A percentile compares a stretch with the other conserved stretches of the same genome.
Evolutionary conservation across 92 coral and sea anemone species (phyloP).

Genomic region (Virgularia gustaviana): DNA sequence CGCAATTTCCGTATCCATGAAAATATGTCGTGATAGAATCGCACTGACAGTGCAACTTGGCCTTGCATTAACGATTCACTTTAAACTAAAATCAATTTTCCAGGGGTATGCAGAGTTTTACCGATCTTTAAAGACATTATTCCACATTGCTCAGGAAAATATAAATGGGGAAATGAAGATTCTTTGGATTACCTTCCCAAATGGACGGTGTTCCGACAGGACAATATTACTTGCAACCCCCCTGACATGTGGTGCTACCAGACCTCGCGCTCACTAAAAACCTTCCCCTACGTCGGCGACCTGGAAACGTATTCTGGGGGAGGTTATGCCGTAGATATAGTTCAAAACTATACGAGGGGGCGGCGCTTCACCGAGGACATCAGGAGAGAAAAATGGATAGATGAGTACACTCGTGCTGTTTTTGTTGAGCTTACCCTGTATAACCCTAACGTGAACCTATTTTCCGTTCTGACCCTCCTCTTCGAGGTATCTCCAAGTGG

Average conservation of each 20-base stretch:
- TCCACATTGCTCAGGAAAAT: conserved; percentile 54
- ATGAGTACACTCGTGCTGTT: conserved; percentile 66
- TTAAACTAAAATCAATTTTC: too few species aligned
- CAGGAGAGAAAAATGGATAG: conserved; percentile 57
- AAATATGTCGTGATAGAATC: too few species aligned
- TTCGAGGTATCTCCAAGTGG: conserved; percentile 74
- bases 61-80: too few species aligned
- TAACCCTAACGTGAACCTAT: conserved; percentile 86
- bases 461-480: conserved; percentile 76
- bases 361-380: conserved; percentile 54
- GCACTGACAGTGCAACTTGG: too few species aligned
- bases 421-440: conserved; percentile 76
- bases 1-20: too few species aligned
- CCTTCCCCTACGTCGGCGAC: conserved; percentile 64
- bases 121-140: conserved; percentile 30
- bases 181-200: conserved; percentile 48
- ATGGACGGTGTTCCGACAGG: conserved; percentile 50
- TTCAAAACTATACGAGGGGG: conserved; percentile 68
- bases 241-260: conserved; percentile 68
- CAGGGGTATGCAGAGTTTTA: conserved; percentile 37
- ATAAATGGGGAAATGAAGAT: conserved; percentile 56
- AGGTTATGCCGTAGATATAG: conserved; percentile 69
- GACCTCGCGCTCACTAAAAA: conserved; percentile 54
- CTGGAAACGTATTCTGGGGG: conserved; percentile 84
- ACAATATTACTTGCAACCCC: conserved; percentile 16